Evolutionary conservation across 2,797 vertebrate genomes (phyloP), one percentile per base, ranked within the genome.

Genomic region (Sebastiscus tertius): DNA sequence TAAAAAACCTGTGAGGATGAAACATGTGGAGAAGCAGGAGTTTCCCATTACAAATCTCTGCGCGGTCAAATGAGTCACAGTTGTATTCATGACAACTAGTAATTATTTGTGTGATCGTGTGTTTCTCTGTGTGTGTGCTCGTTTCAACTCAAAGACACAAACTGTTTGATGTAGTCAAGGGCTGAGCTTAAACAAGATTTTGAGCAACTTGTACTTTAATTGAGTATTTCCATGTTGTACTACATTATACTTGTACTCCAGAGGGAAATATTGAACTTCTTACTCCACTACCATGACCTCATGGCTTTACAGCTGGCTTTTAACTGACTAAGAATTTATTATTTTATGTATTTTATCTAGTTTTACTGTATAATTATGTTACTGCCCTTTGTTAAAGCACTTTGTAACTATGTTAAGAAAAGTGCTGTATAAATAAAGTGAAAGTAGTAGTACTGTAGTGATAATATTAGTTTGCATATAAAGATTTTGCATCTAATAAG

Each of bases 41-140:
- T 39, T 81, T 81, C 77, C 74, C 72, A 34, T 31, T 46, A 71
- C 69, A 54, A 34, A 68, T 66, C 16, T 56, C 24, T 33, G 4
- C 49, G 61, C 67, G 70, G 77, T 64, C 27, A 55, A 39, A 49
- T 75, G 66, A 86, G 13, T 75, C 52, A 75, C 18, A 33, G 22
- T 20, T 74, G 20, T 59, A 46, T 31, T 72, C 56, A 39, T 42
- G 18, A 58, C 8, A 46, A 26, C 49, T 27, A 5, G 24, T 56
- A 77, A 68, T 69, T 73, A 63, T 63, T 62, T 78, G 20, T 56
- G 18, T 8, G 61, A 27, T 2, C 2, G 13, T 46, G 56, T 46
- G 4, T 31, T 7, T 60, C 8, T 59, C 7, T 63, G 1, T 29
- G 4, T 61, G 20, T 49, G 11, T 49, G n/a, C 4, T 36, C 2